These are phyloP conservation scores for Tiaroga cobitis DNA, from an alignment of 2,797 vertebrate species.

Conservation along the genomic window DNA sequence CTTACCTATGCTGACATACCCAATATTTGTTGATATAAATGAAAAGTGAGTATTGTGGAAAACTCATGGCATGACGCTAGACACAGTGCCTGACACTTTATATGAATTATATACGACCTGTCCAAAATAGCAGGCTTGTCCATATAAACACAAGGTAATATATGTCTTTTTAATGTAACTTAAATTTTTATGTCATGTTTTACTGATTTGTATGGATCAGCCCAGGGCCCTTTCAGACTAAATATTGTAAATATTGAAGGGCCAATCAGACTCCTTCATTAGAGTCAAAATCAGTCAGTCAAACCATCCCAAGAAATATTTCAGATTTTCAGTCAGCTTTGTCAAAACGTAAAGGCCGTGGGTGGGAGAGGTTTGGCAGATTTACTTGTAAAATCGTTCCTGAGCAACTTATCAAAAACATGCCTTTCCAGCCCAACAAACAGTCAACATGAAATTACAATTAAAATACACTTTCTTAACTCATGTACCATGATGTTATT, in stretches of 20 bases:
- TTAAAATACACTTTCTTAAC: not conserved
- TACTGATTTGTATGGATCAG: conserved; percentile 40
- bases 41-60: conserved; percentile 31
- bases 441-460: not conserved
- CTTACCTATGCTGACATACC: not conserved
- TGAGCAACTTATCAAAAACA: conserved; percentile 22
- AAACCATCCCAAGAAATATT: conserved; percentile 16
- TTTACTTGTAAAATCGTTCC: conserved; percentile 11
- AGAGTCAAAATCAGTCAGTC: conserved; percentile 12
- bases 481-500: not conserved
- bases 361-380: conserved; percentile 9
- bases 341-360: not conserved
- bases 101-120: conserved; percentile 35
- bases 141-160: conserved; percentile 39
- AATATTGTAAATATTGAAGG: conserved; percentile 30
- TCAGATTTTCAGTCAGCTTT: conserved; percentile 11
- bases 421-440: conserved; percentile 19
- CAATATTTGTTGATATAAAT: conserved; percentile 27
- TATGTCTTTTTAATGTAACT: conserved; percentile 39
- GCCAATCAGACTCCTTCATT: conserved; percentile 5
- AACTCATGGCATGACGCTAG: not conserved
- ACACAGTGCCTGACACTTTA: not conserved
- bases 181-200: conserved; percentile 46
- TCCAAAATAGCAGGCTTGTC: conserved; percentile 41
- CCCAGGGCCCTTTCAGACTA: conserved; percentile 12